Base-by-base conservation (phyloP, 2,113 vertebrate species). In the Pomatorhinus ruficollis region DNA sequence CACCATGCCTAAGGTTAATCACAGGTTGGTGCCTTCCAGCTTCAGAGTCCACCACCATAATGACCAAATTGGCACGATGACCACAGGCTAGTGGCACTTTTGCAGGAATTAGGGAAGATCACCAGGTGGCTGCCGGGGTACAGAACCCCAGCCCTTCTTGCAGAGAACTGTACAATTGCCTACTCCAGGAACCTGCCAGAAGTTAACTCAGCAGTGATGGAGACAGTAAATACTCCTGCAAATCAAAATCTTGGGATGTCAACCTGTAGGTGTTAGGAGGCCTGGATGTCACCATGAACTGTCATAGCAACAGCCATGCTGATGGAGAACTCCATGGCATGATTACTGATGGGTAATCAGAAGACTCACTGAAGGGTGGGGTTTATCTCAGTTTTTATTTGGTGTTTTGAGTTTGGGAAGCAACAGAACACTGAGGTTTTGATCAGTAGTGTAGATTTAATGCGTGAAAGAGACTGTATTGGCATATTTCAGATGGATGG, bases 281-380 rank as follows among this genome's bases (percentile, higher is more conserved):
- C 7, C 9, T 1, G 2, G 5, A 2, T n/a, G 19, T 42, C 37
- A 27, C 61, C 57, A 5, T 11, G 47, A 56, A 5, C 22, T 72
- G 42, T 8, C 65, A 56, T 3, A 75, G 52, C 30, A 68, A 14
- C 42, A 88, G 50, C 37, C 27, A 21, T 1, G 3, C 49, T 64
- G 49, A 24, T 10, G 15, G 35, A 68, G 15, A 64, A 40, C 12
- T 6, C 15, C 3, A 7, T 37, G 56, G 19, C 10, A 22, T 33
- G 37, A 68, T 78, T 89, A 54, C 37, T 66, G 64, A 13, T 2
- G 9, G 15, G 15, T 42, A 64, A 37, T 44, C 15, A 40, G 31
- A 60, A 59, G 15, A 68, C 16, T 25, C 3, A 0, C 12, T 0
- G 1, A 71, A 64, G 23, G 1, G 1, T 85, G 53, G 64, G 40